Percentiles rank a stretch among this genome's conserved stretches.
Evolutionary conservation across 2,113 vertebrate genomes (phyloP).

Genomic region (Ictalurus furcatus): DNA sequence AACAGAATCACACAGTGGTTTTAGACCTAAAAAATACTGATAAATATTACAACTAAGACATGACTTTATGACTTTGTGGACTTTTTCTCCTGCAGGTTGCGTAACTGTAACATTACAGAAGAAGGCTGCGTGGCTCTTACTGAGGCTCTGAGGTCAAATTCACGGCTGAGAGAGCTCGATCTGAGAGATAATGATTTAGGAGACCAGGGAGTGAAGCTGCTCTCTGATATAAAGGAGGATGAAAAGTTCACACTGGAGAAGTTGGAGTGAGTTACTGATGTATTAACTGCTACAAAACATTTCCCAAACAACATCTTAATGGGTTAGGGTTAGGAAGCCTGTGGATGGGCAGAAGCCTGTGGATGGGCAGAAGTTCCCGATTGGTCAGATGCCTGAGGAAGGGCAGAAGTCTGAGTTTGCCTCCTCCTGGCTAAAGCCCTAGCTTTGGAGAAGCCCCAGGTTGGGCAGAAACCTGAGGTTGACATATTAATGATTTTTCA

Average conservation of each 20-base stretch:
- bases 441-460: background rate
- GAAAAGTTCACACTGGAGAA: background rate
- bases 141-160: background rate
- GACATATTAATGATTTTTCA: background rate
- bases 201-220: background rate
- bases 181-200: background rate
- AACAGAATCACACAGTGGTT: background rate
- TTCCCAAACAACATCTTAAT: background rate
- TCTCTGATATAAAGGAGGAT: background rate
- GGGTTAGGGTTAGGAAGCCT: too few relatives aligned
- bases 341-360: too few relatives aligned
- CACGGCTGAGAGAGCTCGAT: background rate
- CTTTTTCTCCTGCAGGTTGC: slow-evolving; percentile 4
- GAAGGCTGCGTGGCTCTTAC: background rate
- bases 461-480: background rate
- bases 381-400: background rate
- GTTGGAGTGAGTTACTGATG: background rate
- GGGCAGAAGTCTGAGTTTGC: background rate
- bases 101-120: background rate
- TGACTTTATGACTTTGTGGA: too few relatives aligned
- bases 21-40: background rate
- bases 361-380: too few relatives aligned
- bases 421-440: background rate
- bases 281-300: background rate
- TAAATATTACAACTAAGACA: background rate